phyloP scores from a whole-genome alignment of 2,113 vertebrate species.

The Sceloporus undulatus region DNA sequence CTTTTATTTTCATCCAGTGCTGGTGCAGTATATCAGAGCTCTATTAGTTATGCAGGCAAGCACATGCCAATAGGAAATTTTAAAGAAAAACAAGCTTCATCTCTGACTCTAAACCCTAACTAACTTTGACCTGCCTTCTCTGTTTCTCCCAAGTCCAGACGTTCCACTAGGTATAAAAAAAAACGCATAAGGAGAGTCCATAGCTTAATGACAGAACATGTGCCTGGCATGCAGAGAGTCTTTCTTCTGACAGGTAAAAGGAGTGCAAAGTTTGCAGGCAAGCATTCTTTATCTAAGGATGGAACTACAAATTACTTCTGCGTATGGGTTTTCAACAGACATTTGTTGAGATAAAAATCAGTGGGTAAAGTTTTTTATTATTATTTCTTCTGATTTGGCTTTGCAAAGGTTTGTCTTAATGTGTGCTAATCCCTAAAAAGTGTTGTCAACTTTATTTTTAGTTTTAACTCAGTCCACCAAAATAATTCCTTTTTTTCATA shows the following conservation, averaged over 20 bases:
- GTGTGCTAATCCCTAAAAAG: not conserved
- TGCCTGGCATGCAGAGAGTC: too few species aligned
- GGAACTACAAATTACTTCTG: not conserved
- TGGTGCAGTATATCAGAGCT: not conserved
- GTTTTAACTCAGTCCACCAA: not conserved
- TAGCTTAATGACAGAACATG: too few species aligned
- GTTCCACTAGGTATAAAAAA: too few species aligned
- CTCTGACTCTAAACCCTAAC: not conserved
- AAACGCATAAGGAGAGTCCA: too few species aligned
- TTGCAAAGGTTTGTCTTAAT: not conserved
- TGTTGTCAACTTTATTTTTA: not conserved
- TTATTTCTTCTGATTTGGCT: not conserved
- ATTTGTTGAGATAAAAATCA: not conserved
- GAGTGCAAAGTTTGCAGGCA: too few species aligned
- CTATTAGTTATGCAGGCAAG: not conserved
- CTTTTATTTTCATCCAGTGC: not conserved
- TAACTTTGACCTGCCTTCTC: not conserved
- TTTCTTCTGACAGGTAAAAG: too few species aligned
- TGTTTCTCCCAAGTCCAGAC: not conserved
- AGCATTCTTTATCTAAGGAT: too few species aligned
- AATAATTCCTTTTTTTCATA: not conserved
- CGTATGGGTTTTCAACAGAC: not conserved
- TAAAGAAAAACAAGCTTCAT: not conserved
- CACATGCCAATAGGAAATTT: not conserved
- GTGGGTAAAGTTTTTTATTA: too few species aligned